phyloP scores from a whole-genome alignment of 2,797 vertebrate species.

The Lepus oiostolus region DNA sequence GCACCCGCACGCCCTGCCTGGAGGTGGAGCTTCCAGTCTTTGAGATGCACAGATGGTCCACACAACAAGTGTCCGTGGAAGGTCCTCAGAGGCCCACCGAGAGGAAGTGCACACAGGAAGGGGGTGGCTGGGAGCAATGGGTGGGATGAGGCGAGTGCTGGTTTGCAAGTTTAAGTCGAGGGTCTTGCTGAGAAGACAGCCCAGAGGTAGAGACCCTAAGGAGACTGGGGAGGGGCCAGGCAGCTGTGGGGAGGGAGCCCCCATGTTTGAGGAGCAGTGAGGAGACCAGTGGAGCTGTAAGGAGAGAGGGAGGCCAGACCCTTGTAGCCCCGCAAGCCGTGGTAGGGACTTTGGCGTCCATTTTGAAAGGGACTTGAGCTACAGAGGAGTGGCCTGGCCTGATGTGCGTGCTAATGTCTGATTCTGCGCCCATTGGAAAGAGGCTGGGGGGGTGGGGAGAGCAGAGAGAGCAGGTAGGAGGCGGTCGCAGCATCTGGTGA shows the following conservation, averaged over 20 bases:
- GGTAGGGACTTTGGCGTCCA: background rate
- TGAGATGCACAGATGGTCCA: background rate
- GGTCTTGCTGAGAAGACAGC: background rate
- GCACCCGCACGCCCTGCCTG: fast-evolving
- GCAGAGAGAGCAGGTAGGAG: background rate
- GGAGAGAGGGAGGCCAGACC: background rate
- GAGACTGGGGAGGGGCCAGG: background rate
- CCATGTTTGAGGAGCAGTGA: background rate
- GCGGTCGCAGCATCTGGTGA: fast-evolving
- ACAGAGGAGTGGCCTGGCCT: too few relatives aligned
- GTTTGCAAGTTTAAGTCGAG: background rate
- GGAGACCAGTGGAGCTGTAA: background rate
- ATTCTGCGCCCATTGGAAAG: background rate
- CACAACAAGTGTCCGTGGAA: fast-evolving
- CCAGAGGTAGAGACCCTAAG: background rate
- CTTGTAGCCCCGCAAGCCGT: background rate
- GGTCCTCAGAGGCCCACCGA: background rate
- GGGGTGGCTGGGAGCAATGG: fast-evolving
- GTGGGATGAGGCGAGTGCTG: fast-evolving
- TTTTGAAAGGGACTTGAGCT: background rate
- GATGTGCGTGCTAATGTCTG: fast-evolving
- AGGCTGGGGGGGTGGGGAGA: background rate
- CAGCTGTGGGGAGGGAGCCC: background rate
- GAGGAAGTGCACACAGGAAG: background rate
- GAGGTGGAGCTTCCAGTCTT: background rate